Evolutionary conservation across 1,140 invertebrate genomes (phyloP).

Genomic region (Hetaerina americana): DNA sequence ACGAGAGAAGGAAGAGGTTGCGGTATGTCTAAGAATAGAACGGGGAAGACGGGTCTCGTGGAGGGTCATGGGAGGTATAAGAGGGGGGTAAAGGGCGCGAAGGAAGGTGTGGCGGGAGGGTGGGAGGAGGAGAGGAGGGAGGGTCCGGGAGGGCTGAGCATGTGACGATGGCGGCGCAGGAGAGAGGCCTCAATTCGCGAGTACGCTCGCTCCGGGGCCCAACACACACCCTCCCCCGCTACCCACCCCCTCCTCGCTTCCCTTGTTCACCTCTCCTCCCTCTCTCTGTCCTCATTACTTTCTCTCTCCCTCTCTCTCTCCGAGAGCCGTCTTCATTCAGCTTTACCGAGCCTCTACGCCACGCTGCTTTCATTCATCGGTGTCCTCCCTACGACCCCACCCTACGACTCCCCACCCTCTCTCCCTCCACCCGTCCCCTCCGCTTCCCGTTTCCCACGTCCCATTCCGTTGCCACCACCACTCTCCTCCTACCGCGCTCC

Average conservation of each 20-base stretch:
- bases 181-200: not conserved
- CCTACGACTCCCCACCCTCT: not conserved
- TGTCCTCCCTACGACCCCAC: not conserved
- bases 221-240: not conserved
- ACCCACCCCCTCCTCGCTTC: no score
- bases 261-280: no score
- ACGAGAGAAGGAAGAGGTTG: no score
- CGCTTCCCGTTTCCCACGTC: no score
- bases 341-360: not conserved
- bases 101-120: not conserved
- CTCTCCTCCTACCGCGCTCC: no score
- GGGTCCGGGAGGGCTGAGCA: not conserved
- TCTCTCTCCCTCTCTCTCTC: no score
- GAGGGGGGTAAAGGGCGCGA: not conserved
- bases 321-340: not conserved
- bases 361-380: not conserved
- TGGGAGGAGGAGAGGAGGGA: not conserved
- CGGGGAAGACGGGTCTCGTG: no score
- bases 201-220: not conserved
- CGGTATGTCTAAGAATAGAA: no score
- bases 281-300: no score
- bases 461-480: no score
- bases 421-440: no score
- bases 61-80: no score
- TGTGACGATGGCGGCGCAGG: not conserved